A percentile compares a stretch with the other conserved stretches of the same genome.
Conservation (phyloP, 2,113 vertebrate species). For the Salvator merianae region DNA sequence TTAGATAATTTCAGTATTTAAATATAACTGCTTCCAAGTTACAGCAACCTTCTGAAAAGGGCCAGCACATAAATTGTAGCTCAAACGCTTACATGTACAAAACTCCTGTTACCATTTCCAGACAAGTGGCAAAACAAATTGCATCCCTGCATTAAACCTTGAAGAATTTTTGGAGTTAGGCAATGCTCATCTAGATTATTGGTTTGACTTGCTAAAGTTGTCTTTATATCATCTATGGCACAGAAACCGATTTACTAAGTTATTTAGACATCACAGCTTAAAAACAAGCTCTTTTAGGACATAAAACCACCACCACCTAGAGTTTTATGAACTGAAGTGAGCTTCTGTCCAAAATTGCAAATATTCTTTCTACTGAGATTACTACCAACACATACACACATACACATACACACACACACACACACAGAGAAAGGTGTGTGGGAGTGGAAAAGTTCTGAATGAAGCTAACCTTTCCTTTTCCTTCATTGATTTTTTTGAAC, state of each 20-base stretch:
- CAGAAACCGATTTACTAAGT: neutral
- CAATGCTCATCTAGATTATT: neutral
- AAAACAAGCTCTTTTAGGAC: neutral
- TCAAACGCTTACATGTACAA: too few species aligned
- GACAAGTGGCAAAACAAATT: too few species aligned
- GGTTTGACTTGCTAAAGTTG: neutral
- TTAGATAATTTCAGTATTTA: too few species aligned
- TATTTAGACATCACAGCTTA: neutral
- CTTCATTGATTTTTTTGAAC: conserved; percentile 19
- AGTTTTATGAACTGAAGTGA: neutral
- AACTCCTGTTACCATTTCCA: too few species aligned
- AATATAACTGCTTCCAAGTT: too few species aligned
- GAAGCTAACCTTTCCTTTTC: conserved; percentile 35
- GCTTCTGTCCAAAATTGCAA: neutral
- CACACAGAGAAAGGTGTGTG: neutral
- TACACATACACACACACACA: neutral
- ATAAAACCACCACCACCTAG: conserved; percentile 8
- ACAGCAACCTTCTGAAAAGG: too few species aligned
- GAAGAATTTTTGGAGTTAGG: too few species aligned
- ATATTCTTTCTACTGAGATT: conserved; percentile 23
- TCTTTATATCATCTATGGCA: neutral
- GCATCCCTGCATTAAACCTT: too few species aligned
- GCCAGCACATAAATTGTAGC: too few species aligned
- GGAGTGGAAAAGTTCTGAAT: conserved; percentile 16
- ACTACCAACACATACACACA: conserved; percentile 6